A percentile compares a stretch with the other conserved stretches of the same genome.
Evolutionary conservation across 53 echinoderm and acorn worm species (phyloP).

Genomic region (Apostichopus leukothele): DNA sequence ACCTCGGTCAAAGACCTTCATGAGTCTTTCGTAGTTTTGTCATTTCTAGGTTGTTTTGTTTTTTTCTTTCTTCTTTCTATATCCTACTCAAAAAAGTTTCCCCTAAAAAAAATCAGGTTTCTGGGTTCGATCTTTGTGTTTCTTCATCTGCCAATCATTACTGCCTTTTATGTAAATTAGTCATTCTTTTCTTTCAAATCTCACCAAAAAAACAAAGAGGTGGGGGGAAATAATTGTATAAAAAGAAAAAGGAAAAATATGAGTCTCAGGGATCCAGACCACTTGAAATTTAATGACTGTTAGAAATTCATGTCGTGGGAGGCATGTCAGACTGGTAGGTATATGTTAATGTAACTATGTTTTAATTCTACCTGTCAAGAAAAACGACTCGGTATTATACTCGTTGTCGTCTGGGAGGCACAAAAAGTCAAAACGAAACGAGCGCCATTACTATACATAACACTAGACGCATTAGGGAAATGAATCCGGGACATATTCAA

Average conservation of each 20-base stretch:
- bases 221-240: no score
- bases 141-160: neutral
- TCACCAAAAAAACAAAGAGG: no score
- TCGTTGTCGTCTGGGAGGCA: no score
- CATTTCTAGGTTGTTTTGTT: neutral
- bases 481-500: no score
- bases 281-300: slow-evolving; percentile 4
- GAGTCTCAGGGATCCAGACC: neutral
- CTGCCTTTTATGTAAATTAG: neutral
- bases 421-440: no score
- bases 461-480: no score
- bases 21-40: neutral
- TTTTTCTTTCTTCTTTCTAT: neutral
- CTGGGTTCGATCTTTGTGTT: neutral
- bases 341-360: neutral
- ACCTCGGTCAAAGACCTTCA: slow-evolving; percentile 37
- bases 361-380: neutral
- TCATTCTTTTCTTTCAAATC: neutral
- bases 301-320: neutral
- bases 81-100: neutral
- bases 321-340: neutral
- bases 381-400: no score
- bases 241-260: neutral
- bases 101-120: slow-evolving; percentile 10
- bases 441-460: no score